phyloP scores from a whole-genome alignment of 2,113 vertebrate species.

The Oreocharis arfaki region DNA sequence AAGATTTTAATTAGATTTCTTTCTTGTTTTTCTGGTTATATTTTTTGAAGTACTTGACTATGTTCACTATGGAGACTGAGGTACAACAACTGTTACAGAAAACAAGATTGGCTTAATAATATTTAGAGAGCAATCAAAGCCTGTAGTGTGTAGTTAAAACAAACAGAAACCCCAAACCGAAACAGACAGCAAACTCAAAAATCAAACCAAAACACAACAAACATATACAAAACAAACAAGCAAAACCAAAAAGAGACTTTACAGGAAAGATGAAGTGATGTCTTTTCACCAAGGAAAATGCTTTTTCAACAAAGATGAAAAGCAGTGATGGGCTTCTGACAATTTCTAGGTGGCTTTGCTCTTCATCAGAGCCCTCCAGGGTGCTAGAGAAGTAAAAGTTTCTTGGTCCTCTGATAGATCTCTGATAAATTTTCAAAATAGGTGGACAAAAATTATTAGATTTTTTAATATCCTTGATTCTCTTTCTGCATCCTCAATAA shows the following conservation, averaged over 20 bases:
- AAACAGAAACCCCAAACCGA: background rate
- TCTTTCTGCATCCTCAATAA: background rate
- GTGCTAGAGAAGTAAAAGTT: background rate
- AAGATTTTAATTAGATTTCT: background rate
- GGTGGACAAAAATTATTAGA: background rate
- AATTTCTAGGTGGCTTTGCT: background rate
- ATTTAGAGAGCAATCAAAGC: background rate
- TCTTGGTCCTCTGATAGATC: background rate
- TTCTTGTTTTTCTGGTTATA: background rate
- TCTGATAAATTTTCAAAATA: background rate
- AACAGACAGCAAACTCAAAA: background rate
- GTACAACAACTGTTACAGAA: background rate
- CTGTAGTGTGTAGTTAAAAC: background rate
- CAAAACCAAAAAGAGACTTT: background rate
- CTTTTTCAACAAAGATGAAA: background rate
- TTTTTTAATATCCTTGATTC: background rate
- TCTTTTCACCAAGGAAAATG: background rate
- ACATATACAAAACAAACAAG: background rate
- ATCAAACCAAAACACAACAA: background rate
- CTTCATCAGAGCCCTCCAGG: background rate
- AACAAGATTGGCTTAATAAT: background rate
- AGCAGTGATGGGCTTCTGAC: background rate
- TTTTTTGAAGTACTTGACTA: background rate
- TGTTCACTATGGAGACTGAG: background rate
- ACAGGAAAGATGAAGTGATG: background rate